Percentiles rank a stretch among this genome's conserved stretches.
Evolutionary conservation across 2,888 invertebrate genomes (phyloP).

Genomic region (Hypsopygia costalis): DNA sequence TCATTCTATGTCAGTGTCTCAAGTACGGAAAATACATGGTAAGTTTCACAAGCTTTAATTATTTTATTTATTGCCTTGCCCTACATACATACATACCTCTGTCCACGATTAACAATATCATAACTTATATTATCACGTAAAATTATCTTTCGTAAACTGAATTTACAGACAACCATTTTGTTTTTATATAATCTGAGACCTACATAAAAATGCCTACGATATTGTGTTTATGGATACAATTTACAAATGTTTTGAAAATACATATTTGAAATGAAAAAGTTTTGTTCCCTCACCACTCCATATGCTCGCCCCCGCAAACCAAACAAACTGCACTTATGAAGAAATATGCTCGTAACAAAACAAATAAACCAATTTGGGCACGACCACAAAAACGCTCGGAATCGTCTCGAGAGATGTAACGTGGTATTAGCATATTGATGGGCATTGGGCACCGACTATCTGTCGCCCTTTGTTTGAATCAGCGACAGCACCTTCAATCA

Average conservation of each 20-base stretch:
- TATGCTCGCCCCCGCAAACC: slow-evolving; percentile 53
- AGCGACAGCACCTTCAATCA: slow-evolving; percentile 77
- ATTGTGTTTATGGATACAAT: slow-evolving; percentile 23
- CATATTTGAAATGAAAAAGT: slow-evolving; percentile 20
- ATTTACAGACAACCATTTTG: too few relatives aligned
- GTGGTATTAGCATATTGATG: slow-evolving; percentile 76
- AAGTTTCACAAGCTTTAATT: too few relatives aligned
- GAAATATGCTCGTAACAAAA: slow-evolving; percentile 68
- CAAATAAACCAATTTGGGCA: slow-evolving; percentile 74
- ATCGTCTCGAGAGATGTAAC: slow-evolving; percentile 52
- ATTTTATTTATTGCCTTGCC: too few relatives aligned
- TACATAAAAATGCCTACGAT: slow-evolving; percentile 24
- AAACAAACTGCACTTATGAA: slow-evolving; percentile 65
- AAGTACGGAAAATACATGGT: too few relatives aligned
- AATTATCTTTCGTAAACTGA: too few relatives aligned
- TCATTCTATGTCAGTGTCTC: too few relatives aligned
- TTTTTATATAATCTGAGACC: too few relatives aligned
- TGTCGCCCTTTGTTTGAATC: slow-evolving; percentile 74
- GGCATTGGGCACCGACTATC: slow-evolving; percentile 64
- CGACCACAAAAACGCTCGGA: slow-evolving; percentile 55
- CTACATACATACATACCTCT: too few relatives aligned
- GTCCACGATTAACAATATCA: too few relatives aligned
- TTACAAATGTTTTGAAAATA: slow-evolving; percentile 29
- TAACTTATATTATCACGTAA: too few relatives aligned
- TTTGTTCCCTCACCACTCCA: slow-evolving; percentile 42